Conservation (phyloP, 2,888 invertebrate genomes). For the Clunio marinus region DNA sequence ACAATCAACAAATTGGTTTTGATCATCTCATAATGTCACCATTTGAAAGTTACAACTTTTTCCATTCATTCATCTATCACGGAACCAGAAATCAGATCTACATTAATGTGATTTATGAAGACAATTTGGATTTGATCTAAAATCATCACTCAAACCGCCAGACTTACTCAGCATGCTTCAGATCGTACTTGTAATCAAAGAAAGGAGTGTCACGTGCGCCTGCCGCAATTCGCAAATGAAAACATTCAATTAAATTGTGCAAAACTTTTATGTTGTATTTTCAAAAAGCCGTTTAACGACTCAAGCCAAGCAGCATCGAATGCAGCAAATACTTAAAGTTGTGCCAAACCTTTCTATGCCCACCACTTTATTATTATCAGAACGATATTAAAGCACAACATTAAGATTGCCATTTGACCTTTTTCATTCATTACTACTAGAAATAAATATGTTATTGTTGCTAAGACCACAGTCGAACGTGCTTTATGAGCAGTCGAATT, state of each 20-base stretch:
- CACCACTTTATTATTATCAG: constrained; percentile 6
- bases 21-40: background rate
- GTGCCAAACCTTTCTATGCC: constrained; percentile 10
- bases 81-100: background rate
- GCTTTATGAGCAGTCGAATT: constrained; percentile 3
- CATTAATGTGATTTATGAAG: background rate
- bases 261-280: background rate
- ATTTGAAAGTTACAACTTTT: background rate
- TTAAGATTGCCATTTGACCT: constrained; percentile 1
- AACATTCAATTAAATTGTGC: background rate
- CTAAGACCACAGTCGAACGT: background rate
- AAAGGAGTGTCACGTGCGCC: constrained; percentile 5
- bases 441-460: background rate
- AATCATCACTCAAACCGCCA: background rate
- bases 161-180: too few species aligned
- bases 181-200: too few species aligned
- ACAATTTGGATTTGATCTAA: background rate
- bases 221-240: background rate
- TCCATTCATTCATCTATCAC: background rate
- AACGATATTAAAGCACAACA: background rate
- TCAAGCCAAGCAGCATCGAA: too few species aligned
- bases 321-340: too few species aligned
- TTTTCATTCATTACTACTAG: background rate
- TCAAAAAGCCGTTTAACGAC: background rate
- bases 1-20: too few species aligned